phyloP scores from a whole-genome alignment of 2,797 vertebrate species.

The Chromobotia macracanthus region DNA sequence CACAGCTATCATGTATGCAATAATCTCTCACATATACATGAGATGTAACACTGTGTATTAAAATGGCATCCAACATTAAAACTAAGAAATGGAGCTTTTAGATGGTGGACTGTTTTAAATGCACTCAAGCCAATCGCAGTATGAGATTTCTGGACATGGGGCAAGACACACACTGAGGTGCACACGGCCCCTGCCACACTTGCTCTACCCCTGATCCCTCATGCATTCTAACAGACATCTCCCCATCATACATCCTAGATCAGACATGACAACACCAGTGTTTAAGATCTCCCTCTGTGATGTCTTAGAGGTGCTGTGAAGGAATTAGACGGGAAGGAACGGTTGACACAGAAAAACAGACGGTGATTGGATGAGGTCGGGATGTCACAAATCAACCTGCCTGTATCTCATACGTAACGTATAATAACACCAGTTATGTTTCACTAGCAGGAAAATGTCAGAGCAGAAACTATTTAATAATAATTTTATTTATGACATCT shows the following conservation, averaged over 20 bases:
- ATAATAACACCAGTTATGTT: too few species aligned
- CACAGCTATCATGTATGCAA: neutral
- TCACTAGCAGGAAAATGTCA: too few species aligned
- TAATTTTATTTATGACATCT: too few species aligned
- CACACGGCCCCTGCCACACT: slow-evolving; percentile 58
- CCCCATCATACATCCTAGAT: slow-evolving; percentile 31
- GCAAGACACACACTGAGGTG: slow-evolving; percentile 24
- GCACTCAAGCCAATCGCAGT: slow-evolving; percentile 6
- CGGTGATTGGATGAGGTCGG: slow-evolving; percentile 12
- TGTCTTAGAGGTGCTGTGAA: slow-evolving; percentile 17
- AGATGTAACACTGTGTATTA: neutral
- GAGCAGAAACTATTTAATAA: too few species aligned
- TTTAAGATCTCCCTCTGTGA: slow-evolving; percentile 24
- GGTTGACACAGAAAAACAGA: neutral
- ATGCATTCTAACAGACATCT: slow-evolving; percentile 21
- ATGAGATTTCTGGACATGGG: slow-evolving; percentile 9
- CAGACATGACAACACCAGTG: slow-evolving; percentile 26
- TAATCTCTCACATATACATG: neutral
- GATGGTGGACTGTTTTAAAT: neutral
- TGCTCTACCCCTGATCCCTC: slow-evolving; percentile 49
- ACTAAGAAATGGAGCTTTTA: neutral
- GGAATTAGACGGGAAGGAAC: slow-evolving; percentile 19
- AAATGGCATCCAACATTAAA: neutral
- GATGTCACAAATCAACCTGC: slow-evolving; percentile 15
- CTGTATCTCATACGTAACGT: neutral